These are phyloP conservation scores for Gymnoscopelus microlampas DNA, from an alignment of 2,797 vertebrate species.

Conservation along the genomic window DNA sequence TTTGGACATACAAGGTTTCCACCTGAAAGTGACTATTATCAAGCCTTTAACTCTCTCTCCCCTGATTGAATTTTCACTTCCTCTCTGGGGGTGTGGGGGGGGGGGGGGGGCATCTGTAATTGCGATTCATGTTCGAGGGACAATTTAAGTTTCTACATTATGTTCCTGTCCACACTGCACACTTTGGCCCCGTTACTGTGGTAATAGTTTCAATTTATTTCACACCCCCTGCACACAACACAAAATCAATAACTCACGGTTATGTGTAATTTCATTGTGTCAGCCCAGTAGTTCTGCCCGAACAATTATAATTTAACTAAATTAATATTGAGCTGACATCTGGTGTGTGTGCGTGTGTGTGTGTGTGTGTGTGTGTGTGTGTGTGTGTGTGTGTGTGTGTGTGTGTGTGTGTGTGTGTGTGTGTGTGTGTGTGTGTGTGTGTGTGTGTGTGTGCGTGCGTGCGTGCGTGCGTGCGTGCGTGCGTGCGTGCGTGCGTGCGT, in stretches of 20 bases:
- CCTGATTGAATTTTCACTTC: slow-evolving; percentile 65
- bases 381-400: slow-evolving; percentile 16
- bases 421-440: slow-evolving; percentile 28
- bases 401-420: slow-evolving; percentile 25
- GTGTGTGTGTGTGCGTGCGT: slow-evolving; percentile 14
- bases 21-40: too few species aligned
- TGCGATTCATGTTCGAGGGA: slow-evolving; percentile 67
- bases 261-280: slow-evolving; percentile 72
- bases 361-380: slow-evolving; percentile 17
- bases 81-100: slow-evolving; percentile 34
- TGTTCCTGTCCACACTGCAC: slow-evolving; percentile 59
- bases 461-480: slow-evolving; percentile 21
- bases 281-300: slow-evolving; percentile 64
- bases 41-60: slow-evolving; percentile 52
- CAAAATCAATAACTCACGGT: slow-evolving; percentile 73
- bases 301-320: slow-evolving; percentile 75
- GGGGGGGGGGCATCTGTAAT: slow-evolving; percentile 58
- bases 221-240: slow-evolving; percentile 74
- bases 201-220: slow-evolving; percentile 73
- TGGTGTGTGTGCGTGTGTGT: slow-evolving; percentile 37
- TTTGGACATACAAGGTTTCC: too few species aligned
- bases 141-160: slow-evolving; percentile 62
- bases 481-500: slow-evolving; percentile 20
- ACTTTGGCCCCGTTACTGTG: slow-evolving; percentile 36
- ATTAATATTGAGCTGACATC: slow-evolving; percentile 72